These are phyloP conservation scores for Leucoraja ocellata DNA, from an alignment of 2,797 vertebrate genomes.

Conservation along the genomic window DNA sequence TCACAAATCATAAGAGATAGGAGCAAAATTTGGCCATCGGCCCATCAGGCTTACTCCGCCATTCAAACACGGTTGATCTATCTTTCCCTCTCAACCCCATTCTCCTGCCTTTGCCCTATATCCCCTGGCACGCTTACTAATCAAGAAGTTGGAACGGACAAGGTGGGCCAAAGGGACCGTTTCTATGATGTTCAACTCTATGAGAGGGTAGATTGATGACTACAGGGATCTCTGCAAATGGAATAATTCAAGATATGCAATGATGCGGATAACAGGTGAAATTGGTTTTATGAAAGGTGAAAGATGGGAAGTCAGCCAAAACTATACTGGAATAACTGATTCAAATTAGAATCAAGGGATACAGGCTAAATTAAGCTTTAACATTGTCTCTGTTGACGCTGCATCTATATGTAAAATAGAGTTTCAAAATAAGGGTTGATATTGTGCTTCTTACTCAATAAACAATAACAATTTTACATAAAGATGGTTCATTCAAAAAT, in stretches of 20 bases:
- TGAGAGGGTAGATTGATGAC: background rate
- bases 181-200: too few relatives aligned
- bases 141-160: too few relatives aligned
- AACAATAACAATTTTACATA: background rate
- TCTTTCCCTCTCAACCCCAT: too few relatives aligned
- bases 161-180: too few relatives aligned
- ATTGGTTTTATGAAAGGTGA: background rate
- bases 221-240: background rate
- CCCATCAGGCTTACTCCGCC: too few relatives aligned
- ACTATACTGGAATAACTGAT: background rate
- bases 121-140: too few relatives aligned
- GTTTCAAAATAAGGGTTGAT: background rate
- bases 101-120: too few relatives aligned
- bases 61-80: too few relatives aligned
- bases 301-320: background rate
- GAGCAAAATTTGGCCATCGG: too few relatives aligned
- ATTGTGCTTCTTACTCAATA: background rate
- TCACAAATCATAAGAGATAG: too few relatives aligned
- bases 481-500: background rate
- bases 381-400: slow-evolving; percentile 40
- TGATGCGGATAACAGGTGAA: background rate
- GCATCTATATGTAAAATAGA: background rate
- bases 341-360: background rate
- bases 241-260: too few relatives aligned
- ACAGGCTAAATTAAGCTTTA: slow-evolving; percentile 42